These are phyloP conservation scores for Carcharodon carcharias DNA, from an alignment of 2,797 vertebrate species.

Conservation along the genomic window DNA sequence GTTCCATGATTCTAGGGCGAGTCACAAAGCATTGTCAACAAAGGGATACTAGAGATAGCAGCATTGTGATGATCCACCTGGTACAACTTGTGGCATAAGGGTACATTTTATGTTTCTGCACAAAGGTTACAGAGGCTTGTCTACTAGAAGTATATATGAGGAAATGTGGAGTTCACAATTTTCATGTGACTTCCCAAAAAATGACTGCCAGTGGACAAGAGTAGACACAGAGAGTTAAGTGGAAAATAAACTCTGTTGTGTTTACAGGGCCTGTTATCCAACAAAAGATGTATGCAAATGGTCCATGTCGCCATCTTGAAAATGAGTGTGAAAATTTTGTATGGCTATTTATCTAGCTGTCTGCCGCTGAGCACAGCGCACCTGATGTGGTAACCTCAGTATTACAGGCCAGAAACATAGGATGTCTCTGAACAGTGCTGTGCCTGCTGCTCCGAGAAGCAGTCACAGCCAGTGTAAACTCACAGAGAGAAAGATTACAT, in stretches of 20 bases:
- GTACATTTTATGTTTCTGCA: not conserved
- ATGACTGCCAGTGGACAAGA: not conserved
- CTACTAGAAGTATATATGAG: not conserved
- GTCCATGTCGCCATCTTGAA: not conserved
- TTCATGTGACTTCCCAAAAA: not conserved
- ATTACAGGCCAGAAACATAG: not conserved
- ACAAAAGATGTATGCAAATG: not conserved
- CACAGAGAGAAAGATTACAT: not conserved
- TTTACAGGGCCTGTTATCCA: not conserved
- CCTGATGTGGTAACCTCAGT: not conserved
- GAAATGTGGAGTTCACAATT: not conserved
- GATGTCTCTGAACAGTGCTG: not conserved
- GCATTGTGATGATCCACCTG: not conserved
- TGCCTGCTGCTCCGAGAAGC: not conserved
- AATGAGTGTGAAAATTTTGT: not conserved
- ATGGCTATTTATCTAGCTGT: not conserved
- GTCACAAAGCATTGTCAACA: not conserved
- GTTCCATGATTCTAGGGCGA: not conserved
- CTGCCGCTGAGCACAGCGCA: not conserved
- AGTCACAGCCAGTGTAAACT: not conserved
- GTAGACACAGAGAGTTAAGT: not conserved
- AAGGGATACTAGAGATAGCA: not conserved
- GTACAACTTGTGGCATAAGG: not conserved
- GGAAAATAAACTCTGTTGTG: not conserved
- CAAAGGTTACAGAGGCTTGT: not conserved